phyloP scores from a whole-genome alignment of 1,140 invertebrate species.

The Oreohelix idahoensis region DNA sequence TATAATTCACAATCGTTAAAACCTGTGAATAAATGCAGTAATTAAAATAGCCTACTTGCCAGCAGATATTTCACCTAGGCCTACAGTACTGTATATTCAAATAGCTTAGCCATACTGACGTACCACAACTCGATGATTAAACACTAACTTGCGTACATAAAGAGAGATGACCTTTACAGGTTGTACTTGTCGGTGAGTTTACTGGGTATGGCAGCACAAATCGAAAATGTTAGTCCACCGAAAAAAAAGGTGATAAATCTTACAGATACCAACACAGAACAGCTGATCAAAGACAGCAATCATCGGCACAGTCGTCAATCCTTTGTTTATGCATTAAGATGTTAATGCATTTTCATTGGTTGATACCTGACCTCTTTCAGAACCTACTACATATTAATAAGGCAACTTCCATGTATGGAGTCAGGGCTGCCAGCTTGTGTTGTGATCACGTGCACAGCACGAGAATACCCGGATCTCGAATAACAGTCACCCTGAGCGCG shows the following conservation, averaged over 20 bases:
- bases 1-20: too few relatives aligned
- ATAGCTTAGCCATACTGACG: too few relatives aligned
- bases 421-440: constrained; percentile 38
- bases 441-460: constrained; percentile 46
- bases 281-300: constrained; percentile 51
- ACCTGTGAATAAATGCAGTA: too few relatives aligned
- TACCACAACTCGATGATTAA: too few relatives aligned
- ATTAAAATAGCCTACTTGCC: too few relatives aligned
- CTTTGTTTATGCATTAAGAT: constrained; percentile 52
- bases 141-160: too few relatives aligned
- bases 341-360: constrained; percentile 44
- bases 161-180: too few relatives aligned
- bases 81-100: too few relatives aligned
- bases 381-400: constrained; percentile 45
- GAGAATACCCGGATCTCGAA: constrained; percentile 19
- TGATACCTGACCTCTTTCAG: constrained; percentile 30
- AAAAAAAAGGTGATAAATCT: background rate
- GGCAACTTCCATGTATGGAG: constrained; percentile 44
- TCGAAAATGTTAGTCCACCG: background rate
- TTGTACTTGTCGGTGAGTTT: too few relatives aligned
- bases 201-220: background rate
- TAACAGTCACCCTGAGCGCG: background rate
- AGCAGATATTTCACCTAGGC: too few relatives aligned
- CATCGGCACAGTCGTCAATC: constrained; percentile 43
- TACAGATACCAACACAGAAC: constrained; percentile 31